These are phyloP conservation scores for Poecilia velifera DNA, from an alignment of 2,797 vertebrate genomes.

Conservation along the genomic window DNA sequence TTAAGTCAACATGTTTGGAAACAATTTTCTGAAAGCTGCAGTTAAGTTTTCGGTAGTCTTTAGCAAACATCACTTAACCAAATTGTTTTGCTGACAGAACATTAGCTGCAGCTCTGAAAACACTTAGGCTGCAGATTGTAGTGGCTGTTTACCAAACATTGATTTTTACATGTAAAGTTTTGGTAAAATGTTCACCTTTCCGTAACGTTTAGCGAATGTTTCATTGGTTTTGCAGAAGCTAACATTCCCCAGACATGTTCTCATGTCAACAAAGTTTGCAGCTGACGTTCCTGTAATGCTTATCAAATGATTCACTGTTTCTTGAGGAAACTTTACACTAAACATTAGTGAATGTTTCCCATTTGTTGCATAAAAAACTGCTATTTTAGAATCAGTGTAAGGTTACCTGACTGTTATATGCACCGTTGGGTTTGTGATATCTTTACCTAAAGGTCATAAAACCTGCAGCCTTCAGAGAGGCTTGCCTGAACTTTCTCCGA, in stretches of 20 bases:
- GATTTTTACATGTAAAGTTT: neutral
- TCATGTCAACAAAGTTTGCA: neutral
- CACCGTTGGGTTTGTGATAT: neutral
- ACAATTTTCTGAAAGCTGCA: neutral
- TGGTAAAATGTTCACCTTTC: neutral
- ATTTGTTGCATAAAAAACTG: neutral
- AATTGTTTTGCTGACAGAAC: neutral
- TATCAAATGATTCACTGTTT: neutral
- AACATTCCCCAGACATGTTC: neutral
- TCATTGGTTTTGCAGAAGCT: neutral
- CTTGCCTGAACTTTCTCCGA: neutral
- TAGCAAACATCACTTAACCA: neutral
- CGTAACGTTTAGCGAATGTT: neutral
- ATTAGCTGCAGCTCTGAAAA: neutral
- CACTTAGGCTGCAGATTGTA: neutral
- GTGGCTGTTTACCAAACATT: neutral
- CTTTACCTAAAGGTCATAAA: neutral
- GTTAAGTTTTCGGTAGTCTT: neutral
- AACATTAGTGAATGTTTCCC: neutral
- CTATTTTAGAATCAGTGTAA: neutral
- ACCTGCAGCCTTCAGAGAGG: neutral
- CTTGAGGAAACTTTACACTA: neutral
- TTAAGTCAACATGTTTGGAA: neutral
- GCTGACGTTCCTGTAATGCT: neutral
- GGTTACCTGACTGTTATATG: neutral